These are phyloP conservation scores for Eulemur mongoz DNA, from an alignment of 2,797 vertebrate genomes.

Conservation along the genomic window DNA sequence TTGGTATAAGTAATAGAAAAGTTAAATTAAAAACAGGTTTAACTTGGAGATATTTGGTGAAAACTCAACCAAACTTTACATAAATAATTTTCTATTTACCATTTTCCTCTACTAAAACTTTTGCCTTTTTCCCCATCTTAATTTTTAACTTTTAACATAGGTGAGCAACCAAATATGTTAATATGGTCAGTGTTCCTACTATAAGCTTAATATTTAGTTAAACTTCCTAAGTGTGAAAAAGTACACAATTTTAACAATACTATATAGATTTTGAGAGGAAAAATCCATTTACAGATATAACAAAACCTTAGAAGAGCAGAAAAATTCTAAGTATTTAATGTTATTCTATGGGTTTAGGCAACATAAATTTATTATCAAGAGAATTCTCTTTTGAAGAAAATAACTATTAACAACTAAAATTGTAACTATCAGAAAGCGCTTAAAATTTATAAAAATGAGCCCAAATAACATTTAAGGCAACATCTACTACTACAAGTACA, in stretches of 20 bases:
- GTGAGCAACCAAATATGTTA: neutral
- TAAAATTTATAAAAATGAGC: constrained; percentile 29
- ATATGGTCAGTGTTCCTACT: neutral
- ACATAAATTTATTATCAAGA: constrained; percentile 18
- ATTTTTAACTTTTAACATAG: constrained; percentile 30
- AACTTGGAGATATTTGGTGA: neutral
- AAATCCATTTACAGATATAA: neutral
- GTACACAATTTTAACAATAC: neutral
- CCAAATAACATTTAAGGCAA: neutral
- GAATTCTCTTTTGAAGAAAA: neutral
- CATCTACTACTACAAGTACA: neutral
- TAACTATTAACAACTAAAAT: neutral
- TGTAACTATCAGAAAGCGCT: neutral
- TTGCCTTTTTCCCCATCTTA: neutral
- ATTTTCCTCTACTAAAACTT: neutral
- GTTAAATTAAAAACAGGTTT: constrained; percentile 29
- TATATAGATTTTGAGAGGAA: neutral
- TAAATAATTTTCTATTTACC: neutral
- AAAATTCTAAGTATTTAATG: constrained; percentile 7
- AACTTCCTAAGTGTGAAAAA: neutral
- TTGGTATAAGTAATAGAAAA: neutral
- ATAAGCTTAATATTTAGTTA: neutral
- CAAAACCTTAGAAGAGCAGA: constrained; percentile 11
- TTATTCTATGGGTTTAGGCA: neutral
- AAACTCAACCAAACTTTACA: neutral